phyloP scores from a whole-genome alignment of 2,797 vertebrate genomes.

The Triplophysa bombifrons region DNA sequence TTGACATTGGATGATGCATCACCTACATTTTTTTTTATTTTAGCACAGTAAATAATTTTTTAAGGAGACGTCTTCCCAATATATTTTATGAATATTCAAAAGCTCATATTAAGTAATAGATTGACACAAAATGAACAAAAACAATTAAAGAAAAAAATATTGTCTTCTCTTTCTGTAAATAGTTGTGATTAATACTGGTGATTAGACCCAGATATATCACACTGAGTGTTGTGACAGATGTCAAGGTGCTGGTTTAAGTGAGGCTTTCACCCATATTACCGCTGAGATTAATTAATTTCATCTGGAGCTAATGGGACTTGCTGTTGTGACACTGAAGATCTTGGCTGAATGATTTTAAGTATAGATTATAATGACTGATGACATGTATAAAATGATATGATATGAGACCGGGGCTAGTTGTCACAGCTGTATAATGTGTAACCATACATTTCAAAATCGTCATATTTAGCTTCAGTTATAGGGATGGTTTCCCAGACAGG shows the following conservation, averaged over 20 bases:
- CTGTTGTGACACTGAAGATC: slow-evolving; percentile 23
- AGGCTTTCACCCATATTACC: slow-evolving; percentile 23
- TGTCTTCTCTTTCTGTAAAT: slow-evolving; percentile 21
- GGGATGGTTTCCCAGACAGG: too few species aligned
- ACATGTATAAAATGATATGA: background rate
- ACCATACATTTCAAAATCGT: background rate
- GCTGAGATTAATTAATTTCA: slow-evolving; percentile 40
- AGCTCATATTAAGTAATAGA: slow-evolving; percentile 24
- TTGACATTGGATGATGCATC: background rate
- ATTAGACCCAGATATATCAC: slow-evolving; percentile 38
- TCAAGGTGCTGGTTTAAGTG: slow-evolving; percentile 17
- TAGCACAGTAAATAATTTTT: background rate
- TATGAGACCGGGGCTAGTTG: background rate
- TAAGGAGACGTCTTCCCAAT: slow-evolving; percentile 40
- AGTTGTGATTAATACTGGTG: slow-evolving; percentile 26
- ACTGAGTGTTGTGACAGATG: slow-evolving; percentile 35
- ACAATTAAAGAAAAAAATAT: background rate
- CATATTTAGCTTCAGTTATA: too few species aligned
- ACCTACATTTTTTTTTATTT: background rate
- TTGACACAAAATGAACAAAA: slow-evolving; percentile 47
- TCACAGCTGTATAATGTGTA: background rate
- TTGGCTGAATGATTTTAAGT: slow-evolving; percentile 13
- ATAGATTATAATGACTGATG: background rate
- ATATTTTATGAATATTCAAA: slow-evolving; percentile 58
- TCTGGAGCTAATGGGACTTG: slow-evolving; percentile 10